Conservation (phyloP, 2,113 vertebrate species). For the Cyanocitta stelleri region DNA sequence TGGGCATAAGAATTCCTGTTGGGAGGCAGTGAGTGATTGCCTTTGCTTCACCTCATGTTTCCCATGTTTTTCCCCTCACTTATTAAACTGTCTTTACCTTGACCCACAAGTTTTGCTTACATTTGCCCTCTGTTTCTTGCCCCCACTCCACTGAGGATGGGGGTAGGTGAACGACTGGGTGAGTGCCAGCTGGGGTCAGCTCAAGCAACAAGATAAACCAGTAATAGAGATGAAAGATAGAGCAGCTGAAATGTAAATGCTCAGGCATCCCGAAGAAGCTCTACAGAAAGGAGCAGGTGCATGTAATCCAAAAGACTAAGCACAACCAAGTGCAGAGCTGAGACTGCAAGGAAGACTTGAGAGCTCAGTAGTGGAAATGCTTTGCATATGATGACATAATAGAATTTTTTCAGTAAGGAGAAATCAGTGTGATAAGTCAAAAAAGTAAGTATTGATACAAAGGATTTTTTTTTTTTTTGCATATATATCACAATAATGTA, state of each 20-base stretch:
- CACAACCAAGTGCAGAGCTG: background rate
- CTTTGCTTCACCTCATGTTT: background rate
- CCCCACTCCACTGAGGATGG: rapidly evolving
- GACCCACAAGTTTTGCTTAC: background rate
- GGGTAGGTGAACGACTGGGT: background rate
- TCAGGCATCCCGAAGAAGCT: background rate
- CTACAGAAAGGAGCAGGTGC: background rate
- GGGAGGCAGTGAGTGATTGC: background rate
- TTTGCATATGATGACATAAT: background rate
- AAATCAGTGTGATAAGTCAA: background rate
- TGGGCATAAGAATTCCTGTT: background rate
- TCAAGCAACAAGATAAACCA: background rate
- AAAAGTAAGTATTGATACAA: background rate
- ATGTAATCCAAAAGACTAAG: background rate
- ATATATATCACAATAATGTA: background rate
- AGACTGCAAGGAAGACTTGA: background rate
- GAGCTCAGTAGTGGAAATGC: background rate
- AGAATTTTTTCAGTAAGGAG: background rate
- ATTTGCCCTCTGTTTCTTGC: background rate
- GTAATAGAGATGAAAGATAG: background rate
- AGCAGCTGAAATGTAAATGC: background rate
- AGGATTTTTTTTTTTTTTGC: background rate
- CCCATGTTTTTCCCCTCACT: background rate
- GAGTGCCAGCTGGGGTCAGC: background rate
- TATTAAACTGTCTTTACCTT: background rate